Percentiles rank a stretch among this genome's conserved stretches.
These are phyloP conservation scores for Cyanistes caeruleus DNA, from an alignment of 2,113 vertebrate species.

Conservation along the genomic window DNA sequence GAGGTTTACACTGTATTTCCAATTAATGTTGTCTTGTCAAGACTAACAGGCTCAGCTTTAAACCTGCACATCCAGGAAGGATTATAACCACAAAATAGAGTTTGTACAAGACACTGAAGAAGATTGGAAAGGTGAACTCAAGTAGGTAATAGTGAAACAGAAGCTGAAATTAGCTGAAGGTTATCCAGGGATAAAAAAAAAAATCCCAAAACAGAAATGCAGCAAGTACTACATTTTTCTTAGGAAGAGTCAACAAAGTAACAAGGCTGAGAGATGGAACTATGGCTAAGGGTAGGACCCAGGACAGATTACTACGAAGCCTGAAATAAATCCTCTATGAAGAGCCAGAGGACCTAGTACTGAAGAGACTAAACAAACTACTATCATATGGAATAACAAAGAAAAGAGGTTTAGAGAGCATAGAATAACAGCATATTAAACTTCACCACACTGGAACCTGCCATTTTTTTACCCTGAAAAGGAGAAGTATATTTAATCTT, in stretches of 20 bases:
- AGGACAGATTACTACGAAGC: background rate
- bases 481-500: background rate
- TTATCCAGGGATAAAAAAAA: background rate
- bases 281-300: background rate
- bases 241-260: background rate
- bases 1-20: background rate
- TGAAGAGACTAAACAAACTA: background rate
- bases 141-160: background rate
- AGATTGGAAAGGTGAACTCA: background rate
- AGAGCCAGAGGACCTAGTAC: background rate
- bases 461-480: background rate
- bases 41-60: background rate
- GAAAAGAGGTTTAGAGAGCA: background rate
- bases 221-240: background rate
- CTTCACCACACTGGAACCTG: background rate
- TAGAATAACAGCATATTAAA: background rate
- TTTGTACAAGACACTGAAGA: background rate
- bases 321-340: background rate
- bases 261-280: background rate
- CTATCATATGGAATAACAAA: background rate
- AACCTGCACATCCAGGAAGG: background rate
- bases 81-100: background rate
- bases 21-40: background rate
- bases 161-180: background rate
- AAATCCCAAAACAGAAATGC: background rate